Evolutionary conservation across 2,113 vertebrate genomes (phyloP).

Genomic region (Etheostoma spectabile): DNA sequence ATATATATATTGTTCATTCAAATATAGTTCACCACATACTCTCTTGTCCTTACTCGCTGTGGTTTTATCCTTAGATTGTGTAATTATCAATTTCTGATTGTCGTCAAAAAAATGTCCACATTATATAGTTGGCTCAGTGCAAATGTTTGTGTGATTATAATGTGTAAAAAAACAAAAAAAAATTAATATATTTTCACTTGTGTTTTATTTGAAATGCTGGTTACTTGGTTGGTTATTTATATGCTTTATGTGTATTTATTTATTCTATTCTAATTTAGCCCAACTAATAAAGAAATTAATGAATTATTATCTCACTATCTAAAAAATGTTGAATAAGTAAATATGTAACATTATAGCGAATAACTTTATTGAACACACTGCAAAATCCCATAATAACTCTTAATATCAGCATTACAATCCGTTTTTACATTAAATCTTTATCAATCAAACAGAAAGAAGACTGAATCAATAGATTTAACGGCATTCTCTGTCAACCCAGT

Average conservation of each 20-base stretch:
- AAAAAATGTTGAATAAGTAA: neutral
- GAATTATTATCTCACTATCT: neutral
- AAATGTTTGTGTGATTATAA: neutral
- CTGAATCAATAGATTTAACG: slow-evolving; percentile 54
- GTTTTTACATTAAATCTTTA: slow-evolving; percentile 19
- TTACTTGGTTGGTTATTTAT: neutral
- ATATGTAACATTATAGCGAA: neutral
- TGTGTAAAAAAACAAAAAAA: neutral
- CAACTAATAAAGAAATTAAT: neutral
- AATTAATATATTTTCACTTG: neutral
- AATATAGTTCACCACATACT: neutral
- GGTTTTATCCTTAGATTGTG: neutral
- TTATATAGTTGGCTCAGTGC: neutral
- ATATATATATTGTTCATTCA: neutral
- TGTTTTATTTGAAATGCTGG: neutral
- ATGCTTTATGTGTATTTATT: neutral
- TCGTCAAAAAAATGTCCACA: neutral
- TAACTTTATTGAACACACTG: slow-evolving; percentile 37
- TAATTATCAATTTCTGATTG: neutral
- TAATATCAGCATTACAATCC: slow-evolving; percentile 8
- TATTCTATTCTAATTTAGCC: neutral
- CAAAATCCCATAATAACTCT: slow-evolving; percentile 23
- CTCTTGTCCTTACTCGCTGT: neutral
- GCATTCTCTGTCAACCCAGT: slow-evolving; percentile 61
- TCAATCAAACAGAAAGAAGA: slow-evolving; percentile 30